These are phyloP conservation scores for Fringilla coelebs DNA, from an alignment of 2,797 vertebrate genomes.

Conservation along the genomic window DNA sequence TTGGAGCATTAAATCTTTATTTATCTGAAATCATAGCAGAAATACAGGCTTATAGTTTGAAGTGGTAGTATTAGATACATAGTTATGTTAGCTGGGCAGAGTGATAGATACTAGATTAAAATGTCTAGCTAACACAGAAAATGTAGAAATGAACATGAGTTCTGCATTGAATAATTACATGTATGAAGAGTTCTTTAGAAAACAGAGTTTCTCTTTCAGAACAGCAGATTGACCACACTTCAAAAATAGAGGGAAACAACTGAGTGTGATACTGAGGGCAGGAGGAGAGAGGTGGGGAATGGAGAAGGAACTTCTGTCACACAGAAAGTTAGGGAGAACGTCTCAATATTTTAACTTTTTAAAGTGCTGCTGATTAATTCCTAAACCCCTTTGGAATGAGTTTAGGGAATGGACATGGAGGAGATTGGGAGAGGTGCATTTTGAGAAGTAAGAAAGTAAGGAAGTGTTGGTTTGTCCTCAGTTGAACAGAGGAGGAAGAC, in stretches of 20 bases:
- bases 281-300: not conserved
- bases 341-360: not conserved
- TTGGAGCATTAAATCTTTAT: not conserved
- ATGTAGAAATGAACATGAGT: not conserved
- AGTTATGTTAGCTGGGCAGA: not conserved
- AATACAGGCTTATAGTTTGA: not conserved
- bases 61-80: not conserved
- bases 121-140: not conserved
- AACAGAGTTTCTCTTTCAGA: not conserved
- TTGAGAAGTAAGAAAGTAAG: not conserved
- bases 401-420: not conserved
- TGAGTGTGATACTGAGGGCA: not conserved
- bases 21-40: not conserved
- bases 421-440: not conserved
- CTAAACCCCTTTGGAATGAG: not conserved
- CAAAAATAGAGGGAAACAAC: not conserved
- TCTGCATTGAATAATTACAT: not conserved
- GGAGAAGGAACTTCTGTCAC: not conserved
- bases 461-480: not conserved
- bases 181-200: not conserved
- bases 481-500: not conserved
- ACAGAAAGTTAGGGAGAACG: accelerated
- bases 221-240: not conserved
- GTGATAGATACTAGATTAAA: not conserved
- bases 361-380: not conserved